Evolutionary conservation across 2,113 vertebrate genomes (phyloP).

Genomic region (Sminthopsis crassicaudata): DNA sequence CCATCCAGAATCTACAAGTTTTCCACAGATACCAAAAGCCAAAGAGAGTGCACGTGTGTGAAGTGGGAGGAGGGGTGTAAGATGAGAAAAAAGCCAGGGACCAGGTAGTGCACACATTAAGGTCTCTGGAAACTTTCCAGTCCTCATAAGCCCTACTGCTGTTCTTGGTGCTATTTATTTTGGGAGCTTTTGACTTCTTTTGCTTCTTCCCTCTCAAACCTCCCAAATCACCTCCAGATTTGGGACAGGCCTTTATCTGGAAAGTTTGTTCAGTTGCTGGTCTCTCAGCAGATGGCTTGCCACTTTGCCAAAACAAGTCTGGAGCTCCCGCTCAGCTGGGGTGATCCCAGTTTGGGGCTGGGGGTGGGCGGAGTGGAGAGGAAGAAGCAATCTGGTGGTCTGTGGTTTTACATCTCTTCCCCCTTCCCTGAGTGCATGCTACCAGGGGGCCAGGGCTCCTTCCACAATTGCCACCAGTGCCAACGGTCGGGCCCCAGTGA

Average conservation of each 20-base stretch:
- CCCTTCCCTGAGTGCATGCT: not conserved
- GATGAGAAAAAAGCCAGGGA: not conserved
- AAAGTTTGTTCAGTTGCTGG: conserved; percentile 48
- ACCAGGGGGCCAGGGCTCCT: not conserved
- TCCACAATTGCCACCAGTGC: not conserved
- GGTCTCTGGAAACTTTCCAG: not conserved
- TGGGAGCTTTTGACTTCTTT: conserved; percentile 8
- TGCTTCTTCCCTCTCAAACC: conserved; percentile 53
- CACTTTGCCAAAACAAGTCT: conserved; percentile 51
- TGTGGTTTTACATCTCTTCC: not conserved
- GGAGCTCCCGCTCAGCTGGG: conserved; percentile 21
- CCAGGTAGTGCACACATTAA: not conserved
- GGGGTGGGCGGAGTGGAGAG: not conserved
- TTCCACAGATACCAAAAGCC: not conserved
- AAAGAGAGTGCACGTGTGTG: not conserved
- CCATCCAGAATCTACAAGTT: not conserved
- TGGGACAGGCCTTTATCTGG: conserved; percentile 27
- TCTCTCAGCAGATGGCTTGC: conserved; percentile 55
- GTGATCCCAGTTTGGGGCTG: not conserved
- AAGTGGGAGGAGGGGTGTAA: not conserved
- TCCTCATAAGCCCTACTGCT: not conserved
- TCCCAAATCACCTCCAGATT: conserved; percentile 37
- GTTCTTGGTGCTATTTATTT: not conserved
- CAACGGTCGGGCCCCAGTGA: not conserved
- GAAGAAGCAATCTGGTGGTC: not conserved